phyloP scores from a whole-genome alignment of 2,797 vertebrate genomes.

The Rallus crepitans region DNA sequence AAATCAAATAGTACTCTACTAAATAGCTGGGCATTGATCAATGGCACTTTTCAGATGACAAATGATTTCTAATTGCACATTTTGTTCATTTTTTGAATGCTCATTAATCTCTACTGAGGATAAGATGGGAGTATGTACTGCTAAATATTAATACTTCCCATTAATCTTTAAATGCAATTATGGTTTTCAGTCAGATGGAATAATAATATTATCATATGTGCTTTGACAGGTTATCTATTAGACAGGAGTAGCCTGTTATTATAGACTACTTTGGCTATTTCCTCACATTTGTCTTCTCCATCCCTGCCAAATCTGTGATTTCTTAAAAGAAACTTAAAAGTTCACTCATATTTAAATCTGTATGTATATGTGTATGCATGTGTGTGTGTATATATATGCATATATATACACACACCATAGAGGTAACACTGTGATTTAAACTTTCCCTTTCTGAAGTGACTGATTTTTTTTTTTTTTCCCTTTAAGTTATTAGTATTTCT shows the following conservation, averaged over 20 bases:
- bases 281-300: accelerated
- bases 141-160: constrained; percentile 18
- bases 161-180: constrained; percentile 45
- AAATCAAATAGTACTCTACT: background rate
- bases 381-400: accelerated
- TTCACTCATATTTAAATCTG: background rate
- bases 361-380: accelerated
- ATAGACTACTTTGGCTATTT: background rate
- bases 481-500: background rate
- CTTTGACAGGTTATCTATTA: background rate
- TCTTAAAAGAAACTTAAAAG: too few relatives aligned
- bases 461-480: background rate
- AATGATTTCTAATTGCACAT: constrained; percentile 29
- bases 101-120: constrained; percentile 24
- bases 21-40: background rate
- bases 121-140: background rate
- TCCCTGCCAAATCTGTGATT: background rate
- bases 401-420: background rate
- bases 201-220: constrained; percentile 19
- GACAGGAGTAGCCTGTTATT: background rate
- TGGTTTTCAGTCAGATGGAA: background rate
- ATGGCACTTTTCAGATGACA: constrained; percentile 10
- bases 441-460: background rate
- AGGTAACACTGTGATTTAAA: background rate
- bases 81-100: constrained; percentile 22